A percentile compares a stretch with the other conserved stretches of the same genome.
These are phyloP conservation scores for Onychomys leucogaster DNA, from an alignment of 2,797 vertebrate species.

Conservation along the genomic window DNA sequence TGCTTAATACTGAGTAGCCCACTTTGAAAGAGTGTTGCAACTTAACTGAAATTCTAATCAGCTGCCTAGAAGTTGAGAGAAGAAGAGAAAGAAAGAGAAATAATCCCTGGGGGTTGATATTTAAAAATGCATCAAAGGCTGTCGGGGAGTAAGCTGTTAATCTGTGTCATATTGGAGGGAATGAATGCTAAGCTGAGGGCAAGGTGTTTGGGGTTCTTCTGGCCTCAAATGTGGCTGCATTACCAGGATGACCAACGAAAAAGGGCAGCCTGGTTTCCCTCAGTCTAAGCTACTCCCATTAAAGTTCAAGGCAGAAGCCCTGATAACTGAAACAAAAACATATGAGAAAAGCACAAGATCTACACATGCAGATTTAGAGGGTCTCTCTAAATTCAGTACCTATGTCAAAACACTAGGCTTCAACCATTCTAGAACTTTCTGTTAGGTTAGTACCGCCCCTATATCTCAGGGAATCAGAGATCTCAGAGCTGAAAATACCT, in stretches of 20 bases:
- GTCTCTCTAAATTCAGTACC: not conserved
- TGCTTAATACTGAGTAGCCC: slow-evolving; percentile 65
- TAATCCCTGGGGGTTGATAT: slow-evolving; percentile 60
- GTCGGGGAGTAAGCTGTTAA: slow-evolving; percentile 59
- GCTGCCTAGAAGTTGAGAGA: slow-evolving; percentile 51
- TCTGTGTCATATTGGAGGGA: slow-evolving; percentile 34
- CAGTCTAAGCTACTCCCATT: not conserved
- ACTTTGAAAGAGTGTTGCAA: slow-evolving; percentile 65
- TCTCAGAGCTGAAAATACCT: not conserved
- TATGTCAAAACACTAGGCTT: not conserved
- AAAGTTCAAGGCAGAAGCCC: not conserved
- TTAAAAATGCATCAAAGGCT: slow-evolving; percentile 72
- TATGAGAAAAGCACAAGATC: not conserved
- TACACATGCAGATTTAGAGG: not conserved
- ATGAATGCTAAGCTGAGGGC: not conserved
- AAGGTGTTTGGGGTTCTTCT: not conserved
- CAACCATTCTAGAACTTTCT: not conserved
- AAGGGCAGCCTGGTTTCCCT: not conserved
- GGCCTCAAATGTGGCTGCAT: not conserved
- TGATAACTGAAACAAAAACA: not conserved
- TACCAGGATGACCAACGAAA: not conserved
- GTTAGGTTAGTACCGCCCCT: not conserved
- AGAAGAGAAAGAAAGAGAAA: slow-evolving; percentile 61
- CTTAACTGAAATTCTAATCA: slow-evolving; percentile 78
- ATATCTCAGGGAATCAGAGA: not conserved